These are phyloP conservation scores for Apodemus speciosus DNA, from an alignment of 2,113 vertebrate genomes.

Conservation along the genomic window DNA sequence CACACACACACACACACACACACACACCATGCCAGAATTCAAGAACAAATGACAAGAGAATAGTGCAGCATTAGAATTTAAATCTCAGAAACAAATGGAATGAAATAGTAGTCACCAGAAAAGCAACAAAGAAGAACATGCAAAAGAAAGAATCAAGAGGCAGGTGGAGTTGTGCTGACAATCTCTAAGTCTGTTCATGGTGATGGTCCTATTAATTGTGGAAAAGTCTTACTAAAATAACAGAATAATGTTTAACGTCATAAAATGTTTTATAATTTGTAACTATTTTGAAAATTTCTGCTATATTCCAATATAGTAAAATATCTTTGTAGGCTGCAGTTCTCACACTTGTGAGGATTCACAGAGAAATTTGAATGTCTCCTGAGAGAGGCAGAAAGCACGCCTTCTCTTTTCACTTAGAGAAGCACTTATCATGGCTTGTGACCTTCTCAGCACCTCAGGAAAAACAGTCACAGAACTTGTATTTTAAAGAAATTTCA, in stretches of 20 bases:
- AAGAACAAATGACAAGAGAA: not conserved
- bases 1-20: not conserved
- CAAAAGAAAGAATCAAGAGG: not conserved
- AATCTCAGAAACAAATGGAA: not conserved
- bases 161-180: not conserved
- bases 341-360: not conserved
- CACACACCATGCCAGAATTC: not conserved
- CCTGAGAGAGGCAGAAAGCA: not conserved
- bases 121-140: not conserved
- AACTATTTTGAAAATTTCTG: not conserved
- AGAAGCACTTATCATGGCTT: fast-evolving
- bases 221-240: not conserved
- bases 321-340: not conserved
- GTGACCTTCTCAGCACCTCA: not conserved
- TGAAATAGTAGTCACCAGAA: not conserved
- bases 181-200: not conserved
- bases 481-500: not conserved
- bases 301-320: not conserved
- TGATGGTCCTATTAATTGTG: not conserved
- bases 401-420: not conserved
- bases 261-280: not conserved
- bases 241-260: not conserved
- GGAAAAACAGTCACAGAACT: not conserved
- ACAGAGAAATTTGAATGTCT: not conserved
- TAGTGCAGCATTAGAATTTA: not conserved